A percentile compares a stretch with the other conserved stretches of the same genome.
Evolutionary conservation across 1,140 invertebrate species (phyloP).

Genomic region (Aphelinus atriplicis): DNA sequence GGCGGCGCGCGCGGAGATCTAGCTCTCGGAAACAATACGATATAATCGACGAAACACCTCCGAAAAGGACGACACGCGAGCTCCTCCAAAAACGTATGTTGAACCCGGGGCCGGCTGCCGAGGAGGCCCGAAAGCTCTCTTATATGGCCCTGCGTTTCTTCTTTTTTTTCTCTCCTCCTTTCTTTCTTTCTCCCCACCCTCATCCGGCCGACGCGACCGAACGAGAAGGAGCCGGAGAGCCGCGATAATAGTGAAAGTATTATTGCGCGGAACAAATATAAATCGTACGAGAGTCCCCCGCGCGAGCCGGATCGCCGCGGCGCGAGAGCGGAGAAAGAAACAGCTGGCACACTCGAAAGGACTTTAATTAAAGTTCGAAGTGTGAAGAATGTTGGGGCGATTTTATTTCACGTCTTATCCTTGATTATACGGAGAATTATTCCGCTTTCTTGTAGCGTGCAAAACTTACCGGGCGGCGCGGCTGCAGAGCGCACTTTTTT

Average conservation of each 20-base stretch:
- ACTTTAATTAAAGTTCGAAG: conserved; percentile 32
- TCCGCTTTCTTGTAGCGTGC: not conserved
- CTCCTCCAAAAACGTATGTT: not conserved
- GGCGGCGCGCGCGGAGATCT: not conserved
- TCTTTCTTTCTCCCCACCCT: no score
- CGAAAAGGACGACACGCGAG: not conserved
- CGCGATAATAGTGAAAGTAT: conserved; percentile 18
- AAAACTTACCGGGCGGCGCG: not conserved
- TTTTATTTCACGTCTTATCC: conserved; percentile 12
- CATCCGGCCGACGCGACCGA: no score
- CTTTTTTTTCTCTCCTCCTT: no score
- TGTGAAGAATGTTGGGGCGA: conserved; percentile 11
- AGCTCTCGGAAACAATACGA: conserved; percentile 13
- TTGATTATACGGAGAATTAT: not conserved
- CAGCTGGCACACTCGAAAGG: conserved; percentile 18
- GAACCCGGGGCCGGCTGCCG: not conserved
- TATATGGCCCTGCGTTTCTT: no score
- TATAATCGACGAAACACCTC: conserved; percentile 29
- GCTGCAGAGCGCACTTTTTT: not conserved
- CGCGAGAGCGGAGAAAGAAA: not conserved
- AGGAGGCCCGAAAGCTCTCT: not conserved
- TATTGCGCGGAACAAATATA: conserved; percentile 6
- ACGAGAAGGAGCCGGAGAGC: not conserved
- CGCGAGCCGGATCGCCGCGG: not conserved
- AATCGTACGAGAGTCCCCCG: not conserved